Evolutionary conservation across 2,888 invertebrate genomes (phyloP), one percentile per base, ranked within the genome.

Genomic region (Oligia strigilis): DNA sequence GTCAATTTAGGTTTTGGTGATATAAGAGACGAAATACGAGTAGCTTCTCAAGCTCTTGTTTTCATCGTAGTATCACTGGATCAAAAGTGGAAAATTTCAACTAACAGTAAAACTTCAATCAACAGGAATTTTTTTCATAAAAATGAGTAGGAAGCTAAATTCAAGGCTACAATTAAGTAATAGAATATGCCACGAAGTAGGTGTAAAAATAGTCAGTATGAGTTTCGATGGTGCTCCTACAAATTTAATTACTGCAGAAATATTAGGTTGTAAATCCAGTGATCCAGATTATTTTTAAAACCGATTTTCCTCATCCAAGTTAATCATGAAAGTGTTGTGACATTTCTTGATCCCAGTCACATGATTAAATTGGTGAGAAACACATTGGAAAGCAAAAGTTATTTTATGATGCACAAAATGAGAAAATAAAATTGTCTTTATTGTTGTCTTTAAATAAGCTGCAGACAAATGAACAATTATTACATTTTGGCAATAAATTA

Each of bases 31-130:
- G 65, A 65, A 65, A 19, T 65, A 40, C 40, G 40, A 3, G 40
- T 40, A 65, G 65, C 65, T 65, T 65, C 65, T 65, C 65, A 65
- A 65, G 19, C 23, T 43, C 66, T 43, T 23, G 43, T 66, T 66
- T 43, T 43, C 13, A 43, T 66, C 13, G 23, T 66, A 23, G 43
- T 43, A 43, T 23, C 23, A 66, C n/a, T 66, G 23, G 65, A 65
- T 11, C 40, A 40, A 65, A 65, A 40, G 65, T 65, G 40, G 65
- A 65, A 65, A 65, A 65, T 11, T 40, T 19, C 29, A 29, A 29
- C 29, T 29, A 29, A 29, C 29, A 29, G 29, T 29, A 29, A 29
- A 29, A 29, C 29, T 29, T 29, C 29, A 29, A 29, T 29, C 29
- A 29, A 29, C 29, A 29, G 29, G 29, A 29, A 29, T 29, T 29